Percentiles rank a stretch among this genome's conserved stretches.
Conservation (phyloP, 2,888 invertebrate species). For the Clivina fossor region DNA sequence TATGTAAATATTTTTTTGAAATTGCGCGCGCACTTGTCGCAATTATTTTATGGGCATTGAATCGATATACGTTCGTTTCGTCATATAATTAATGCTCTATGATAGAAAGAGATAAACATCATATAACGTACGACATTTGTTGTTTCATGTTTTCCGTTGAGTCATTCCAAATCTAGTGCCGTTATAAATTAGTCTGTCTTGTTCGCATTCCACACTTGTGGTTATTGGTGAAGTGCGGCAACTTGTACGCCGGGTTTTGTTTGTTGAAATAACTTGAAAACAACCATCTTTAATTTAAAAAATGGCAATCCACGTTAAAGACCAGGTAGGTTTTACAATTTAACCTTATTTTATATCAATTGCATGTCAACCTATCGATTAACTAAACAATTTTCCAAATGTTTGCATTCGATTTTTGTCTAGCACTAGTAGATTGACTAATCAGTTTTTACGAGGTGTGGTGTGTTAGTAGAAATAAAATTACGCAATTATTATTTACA, state of each 20-base stretch:
- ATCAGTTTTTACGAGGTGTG: background rate
- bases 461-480: background rate
- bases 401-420: background rate
- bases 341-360: slow-evolving; percentile 2
- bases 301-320: slow-evolving; percentile 60
- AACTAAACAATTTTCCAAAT: too few relatives aligned
- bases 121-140: background rate
- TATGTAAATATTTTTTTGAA: slow-evolving; percentile 4
- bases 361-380: too few relatives aligned
- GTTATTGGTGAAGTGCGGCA: background rate
- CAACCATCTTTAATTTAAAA: slow-evolving; percentile 32
- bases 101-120: slow-evolving; percentile 12
- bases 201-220: slow-evolving; percentile 2
- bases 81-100: background rate
- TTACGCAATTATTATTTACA: background rate
- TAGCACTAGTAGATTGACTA: background rate
- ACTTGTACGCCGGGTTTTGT: background rate
- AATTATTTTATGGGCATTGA: background rate
- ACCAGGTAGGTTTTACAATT: slow-evolving; percentile 46
- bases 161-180: slow-evolving; percentile 5
- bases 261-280: background rate
- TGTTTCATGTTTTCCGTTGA: slow-evolving; percentile 2
- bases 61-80: background rate
- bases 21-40: slow-evolving; percentile 17
- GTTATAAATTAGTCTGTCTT: background rate